A percentile compares a stretch with the other conserved stretches of the same genome.
phyloP scores from a whole-genome alignment of 2,888 invertebrate genomes.

The Gastracanthus pulcherrimus region DNA sequence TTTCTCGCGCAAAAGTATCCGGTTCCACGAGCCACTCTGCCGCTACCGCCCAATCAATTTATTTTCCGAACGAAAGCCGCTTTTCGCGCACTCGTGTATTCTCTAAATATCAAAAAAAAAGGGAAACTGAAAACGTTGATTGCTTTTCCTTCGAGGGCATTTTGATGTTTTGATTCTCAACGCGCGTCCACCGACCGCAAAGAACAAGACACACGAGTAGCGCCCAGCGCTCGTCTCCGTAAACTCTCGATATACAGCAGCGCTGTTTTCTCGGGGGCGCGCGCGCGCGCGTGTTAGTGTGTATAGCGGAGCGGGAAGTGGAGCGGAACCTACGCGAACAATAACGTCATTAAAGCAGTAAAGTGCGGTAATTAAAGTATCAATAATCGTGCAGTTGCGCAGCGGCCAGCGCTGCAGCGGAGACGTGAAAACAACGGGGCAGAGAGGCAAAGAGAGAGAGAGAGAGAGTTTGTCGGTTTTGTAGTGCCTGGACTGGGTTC shows the following conservation, averaged over 20 bases:
- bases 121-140: no score
- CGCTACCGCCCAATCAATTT: background rate
- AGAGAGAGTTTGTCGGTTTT: no score
- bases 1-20: background rate
- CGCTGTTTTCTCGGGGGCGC: background rate
- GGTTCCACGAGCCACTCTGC: background rate
- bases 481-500: no score
- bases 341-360: constrained; percentile 63
- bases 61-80: background rate
- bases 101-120: background rate
- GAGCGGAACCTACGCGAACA: constrained; percentile 61
- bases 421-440: no score
- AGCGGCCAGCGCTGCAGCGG: background rate
- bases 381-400: constrained; percentile 32
- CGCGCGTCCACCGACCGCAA: background rate
- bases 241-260: constrained; percentile 10
- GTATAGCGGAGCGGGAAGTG: no score
- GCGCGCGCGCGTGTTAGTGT: background rate
- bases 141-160: background rate
- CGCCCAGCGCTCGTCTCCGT: background rate
- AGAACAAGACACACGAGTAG: background rate
- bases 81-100: background rate
- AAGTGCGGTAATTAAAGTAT: constrained; percentile 63
- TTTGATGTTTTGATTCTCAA: background rate
- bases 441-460: no score